Evolutionary conservation across 2,113 vertebrate genomes (phyloP).

Genomic region (Hemichromis elongatus): DNA sequence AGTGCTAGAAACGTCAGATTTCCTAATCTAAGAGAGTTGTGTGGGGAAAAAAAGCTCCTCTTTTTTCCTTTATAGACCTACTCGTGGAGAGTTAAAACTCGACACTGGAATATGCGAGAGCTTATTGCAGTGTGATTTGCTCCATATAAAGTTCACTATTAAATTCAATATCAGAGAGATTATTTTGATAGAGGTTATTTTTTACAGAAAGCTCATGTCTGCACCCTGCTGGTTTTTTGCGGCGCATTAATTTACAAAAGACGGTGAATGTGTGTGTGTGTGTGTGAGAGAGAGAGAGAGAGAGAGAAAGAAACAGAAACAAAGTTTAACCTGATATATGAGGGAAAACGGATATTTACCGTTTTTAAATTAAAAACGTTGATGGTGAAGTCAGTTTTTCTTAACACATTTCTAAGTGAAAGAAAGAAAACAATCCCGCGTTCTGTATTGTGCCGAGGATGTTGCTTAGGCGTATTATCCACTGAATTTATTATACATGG

Average conservation of each 20-base stretch:
- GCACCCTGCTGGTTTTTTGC: conserved; percentile 86
- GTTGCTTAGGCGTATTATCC: not conserved
- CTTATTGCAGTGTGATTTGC: not conserved
- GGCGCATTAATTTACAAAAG: conserved; percentile 3
- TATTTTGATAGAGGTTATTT: conserved; percentile 20
- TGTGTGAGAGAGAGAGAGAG: no score
- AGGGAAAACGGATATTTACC: not conserved
- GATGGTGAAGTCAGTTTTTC: not conserved
- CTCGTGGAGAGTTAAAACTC: not conserved
- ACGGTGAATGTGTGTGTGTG: not conserved
- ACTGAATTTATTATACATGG: conserved; percentile 36
- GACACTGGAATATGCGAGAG: not conserved
- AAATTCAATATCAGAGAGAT: conserved; percentile 20
- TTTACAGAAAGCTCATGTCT: conserved; percentile 83
- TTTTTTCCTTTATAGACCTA: not conserved
- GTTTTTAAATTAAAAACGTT: not conserved
- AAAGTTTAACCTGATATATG: not conserved
- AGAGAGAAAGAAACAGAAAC: not conserved
- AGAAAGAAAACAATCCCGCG: not conserved
- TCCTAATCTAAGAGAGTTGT: conserved; percentile 8
- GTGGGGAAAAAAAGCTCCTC: not conserved
- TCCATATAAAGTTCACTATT: conserved; percentile 20
- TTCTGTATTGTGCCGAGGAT: not conserved
- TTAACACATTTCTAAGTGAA: not conserved
- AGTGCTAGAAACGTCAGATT: conserved; percentile 46